These are phyloP conservation scores for Drosophila austrosaltans DNA, from an alignment of 2,888 invertebrate genomes.

Conservation along the genomic window DNA sequence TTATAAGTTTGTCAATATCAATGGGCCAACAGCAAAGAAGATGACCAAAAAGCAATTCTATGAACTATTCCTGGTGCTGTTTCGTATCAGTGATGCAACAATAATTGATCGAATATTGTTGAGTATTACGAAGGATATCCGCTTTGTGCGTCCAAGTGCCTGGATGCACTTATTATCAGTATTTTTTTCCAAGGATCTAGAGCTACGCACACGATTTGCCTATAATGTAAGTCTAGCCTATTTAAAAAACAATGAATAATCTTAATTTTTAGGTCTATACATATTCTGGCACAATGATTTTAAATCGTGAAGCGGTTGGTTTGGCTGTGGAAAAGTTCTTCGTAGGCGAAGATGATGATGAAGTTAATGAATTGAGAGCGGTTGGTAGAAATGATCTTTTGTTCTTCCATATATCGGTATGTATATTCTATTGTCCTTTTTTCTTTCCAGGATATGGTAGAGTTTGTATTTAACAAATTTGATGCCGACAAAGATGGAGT, in stretches of 20 bases:
- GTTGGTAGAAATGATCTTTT: slow-evolving; percentile 45
- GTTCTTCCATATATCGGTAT: too few relatives aligned
- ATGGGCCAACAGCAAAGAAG: slow-evolving; percentile 81
- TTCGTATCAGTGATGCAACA: slow-evolving; percentile 89
- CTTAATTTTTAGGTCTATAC: slow-evolving; percentile 85
- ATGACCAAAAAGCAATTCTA: slow-evolving; percentile 86
- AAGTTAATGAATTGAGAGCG: slow-evolving; percentile 87
- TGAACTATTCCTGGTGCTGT: slow-evolving; percentile 86
- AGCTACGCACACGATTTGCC: slow-evolving; percentile 88
- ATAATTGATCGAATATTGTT: slow-evolving; percentile 87
- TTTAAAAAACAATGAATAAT: too few relatives aligned
- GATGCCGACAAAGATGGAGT: slow-evolving; percentile 90
- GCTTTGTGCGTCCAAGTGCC: slow-evolving; percentile 84
- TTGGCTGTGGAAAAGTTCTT: slow-evolving; percentile 83
- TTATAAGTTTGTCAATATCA: slow-evolving; percentile 84
- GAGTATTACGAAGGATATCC: slow-evolving; percentile 85
- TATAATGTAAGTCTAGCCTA: slow-evolving; percentile 82
- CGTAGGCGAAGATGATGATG: slow-evolving; percentile 86
- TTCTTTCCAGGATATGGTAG: slow-evolving; percentile 87
- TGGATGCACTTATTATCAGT: slow-evolving; percentile 89
- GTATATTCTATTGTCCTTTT: neutral
- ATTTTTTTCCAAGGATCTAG: slow-evolving; percentile 87
- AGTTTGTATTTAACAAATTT: slow-evolving; percentile 89
- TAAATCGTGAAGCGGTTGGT: slow-evolving; percentile 89
- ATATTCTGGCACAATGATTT: slow-evolving; percentile 86